Percentiles rank a stretch among this genome's conserved stretches.
These are phyloP conservation scores for Etheostoma perlongum DNA, from an alignment of 2,797 vertebrate species.

Conservation along the genomic window DNA sequence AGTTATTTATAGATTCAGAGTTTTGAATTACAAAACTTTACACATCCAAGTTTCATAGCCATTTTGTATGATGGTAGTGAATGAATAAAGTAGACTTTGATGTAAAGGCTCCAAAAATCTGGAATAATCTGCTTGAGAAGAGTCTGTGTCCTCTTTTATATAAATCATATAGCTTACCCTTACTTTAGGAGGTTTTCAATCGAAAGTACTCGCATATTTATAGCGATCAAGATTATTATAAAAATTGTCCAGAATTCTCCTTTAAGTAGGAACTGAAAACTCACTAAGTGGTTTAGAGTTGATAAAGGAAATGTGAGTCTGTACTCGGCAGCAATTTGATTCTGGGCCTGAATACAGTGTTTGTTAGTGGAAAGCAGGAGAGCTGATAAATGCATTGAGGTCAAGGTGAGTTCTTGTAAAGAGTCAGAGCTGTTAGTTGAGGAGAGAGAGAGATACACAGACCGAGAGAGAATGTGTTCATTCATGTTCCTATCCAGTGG, in stretches of 20 bases:
- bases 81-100: not conserved
- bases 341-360: conserved; percentile 22
- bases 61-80: not conserved
- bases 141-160: not conserved
- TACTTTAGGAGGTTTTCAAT: not conserved
- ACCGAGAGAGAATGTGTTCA: conserved; percentile 70
- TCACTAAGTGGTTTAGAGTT: conserved; percentile 35
- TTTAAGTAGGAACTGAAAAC: conserved; percentile 38
- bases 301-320: conserved; percentile 23
- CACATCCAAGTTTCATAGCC: not conserved
- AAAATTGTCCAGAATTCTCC: too few relatives aligned
- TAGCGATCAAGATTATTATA: too few relatives aligned
- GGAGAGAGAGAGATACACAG: conserved; percentile 30
- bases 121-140: not conserved
- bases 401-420: conserved; percentile 66
- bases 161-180: not conserved
- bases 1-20: not conserved
- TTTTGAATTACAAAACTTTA: not conserved
- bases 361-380: conserved; percentile 9
- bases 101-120: not conserved
- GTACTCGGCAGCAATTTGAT: conserved; percentile 8
- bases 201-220: too few relatives aligned
- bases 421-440: conserved; percentile 17
- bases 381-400: conserved; percentile 42
- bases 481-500: conserved; percentile 74